phyloP scores from a whole-genome alignment of 2,797 vertebrate species.

The Pipistrellus pipistrellus region DNA sequence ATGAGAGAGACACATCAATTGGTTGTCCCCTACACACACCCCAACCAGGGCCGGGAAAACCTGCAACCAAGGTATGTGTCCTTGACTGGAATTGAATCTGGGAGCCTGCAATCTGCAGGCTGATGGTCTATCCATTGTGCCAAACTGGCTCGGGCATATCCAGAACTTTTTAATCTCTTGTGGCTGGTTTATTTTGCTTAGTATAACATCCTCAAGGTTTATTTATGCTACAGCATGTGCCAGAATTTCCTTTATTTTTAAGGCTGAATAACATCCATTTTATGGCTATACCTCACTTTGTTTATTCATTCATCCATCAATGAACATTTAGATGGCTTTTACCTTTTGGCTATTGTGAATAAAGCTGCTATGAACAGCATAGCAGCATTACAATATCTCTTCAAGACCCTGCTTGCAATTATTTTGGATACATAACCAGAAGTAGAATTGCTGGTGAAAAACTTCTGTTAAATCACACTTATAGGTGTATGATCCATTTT shows the following conservation, averaged over 20 bases:
- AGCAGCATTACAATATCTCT: neutral
- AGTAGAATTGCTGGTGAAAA: neutral
- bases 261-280: constrained; percentile 19
- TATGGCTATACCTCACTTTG: neutral
- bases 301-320: neutral
- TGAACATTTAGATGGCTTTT: neutral
- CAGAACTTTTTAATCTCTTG: neutral
- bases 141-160: too few relatives aligned
- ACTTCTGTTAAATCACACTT: constrained; percentile 32
- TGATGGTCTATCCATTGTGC: too few relatives aligned
- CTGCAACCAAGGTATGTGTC: too few relatives aligned
- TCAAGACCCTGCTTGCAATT: constrained; percentile 4
- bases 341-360: neutral
- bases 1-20: too few relatives aligned
- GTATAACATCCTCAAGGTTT: neutral
- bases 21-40: too few relatives aligned
- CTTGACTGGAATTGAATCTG: too few relatives aligned
- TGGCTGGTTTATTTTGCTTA: constrained; percentile 14
- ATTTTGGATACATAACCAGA: constrained; percentile 29
- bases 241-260: constrained; percentile 45
- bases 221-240: neutral
- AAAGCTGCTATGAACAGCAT: constrained; percentile 9
- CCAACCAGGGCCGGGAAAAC: too few relatives aligned
- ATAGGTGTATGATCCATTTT: constrained; percentile 60
- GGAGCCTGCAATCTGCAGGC: too few relatives aligned